Base-by-base conservation (phyloP, 2,113 vertebrate genomes). In the Emydura subglobosa region DNA sequence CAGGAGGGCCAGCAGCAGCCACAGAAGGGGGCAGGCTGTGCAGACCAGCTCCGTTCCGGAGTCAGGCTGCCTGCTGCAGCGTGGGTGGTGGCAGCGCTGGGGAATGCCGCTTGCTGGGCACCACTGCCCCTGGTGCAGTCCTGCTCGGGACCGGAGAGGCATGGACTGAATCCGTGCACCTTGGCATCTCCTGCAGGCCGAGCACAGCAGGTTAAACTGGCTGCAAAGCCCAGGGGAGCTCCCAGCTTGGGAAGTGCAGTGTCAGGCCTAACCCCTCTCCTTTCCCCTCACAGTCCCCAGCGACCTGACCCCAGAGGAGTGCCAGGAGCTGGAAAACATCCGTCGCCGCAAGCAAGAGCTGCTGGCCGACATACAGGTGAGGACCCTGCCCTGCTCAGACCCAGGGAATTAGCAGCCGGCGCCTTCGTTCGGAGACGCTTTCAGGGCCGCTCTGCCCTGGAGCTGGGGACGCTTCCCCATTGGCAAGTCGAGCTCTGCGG, bases 311-410 rank as follows among this genome's bases (percentile, higher is more conserved):
- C 98, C 99, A 1, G 99, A 99, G 97, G 99, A 99, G 98, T 98
- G 99, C 87, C 99, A 99, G 97, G 99, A 99, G 91, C 98, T 99
- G 97, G 99, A 99, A 97, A 99, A 99, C 97, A 99, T 99, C 94
- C 99, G 99, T 57, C 98, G 99, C 59, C 98, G 99, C 87, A 99
- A 99, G 97, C 99, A 99, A 98, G 99, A 99, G 97, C 99, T 99
- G 98, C 98, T 99, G 97, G 99, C 99, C 8, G 99, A 99, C 98
- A 99, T 99, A 98, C 99, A 99, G 99, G 99, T 99, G 97, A 16
- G 61, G 31, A 68, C 61, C 34, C 16, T 9, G 12, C 34, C 34
- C 61, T 2, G 61, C 61, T 68, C 34, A 19, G 61, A 16, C 16
- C 31, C 34, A 17, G 50, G 11, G 61, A 61, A 61, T n/a, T 7